A percentile compares a stretch with the other conserved stretches of the same genome.
These are phyloP conservation scores for Tetrapedia diversipes DNA, from an alignment of 2,888 invertebrate species.

Conservation along the genomic window DNA sequence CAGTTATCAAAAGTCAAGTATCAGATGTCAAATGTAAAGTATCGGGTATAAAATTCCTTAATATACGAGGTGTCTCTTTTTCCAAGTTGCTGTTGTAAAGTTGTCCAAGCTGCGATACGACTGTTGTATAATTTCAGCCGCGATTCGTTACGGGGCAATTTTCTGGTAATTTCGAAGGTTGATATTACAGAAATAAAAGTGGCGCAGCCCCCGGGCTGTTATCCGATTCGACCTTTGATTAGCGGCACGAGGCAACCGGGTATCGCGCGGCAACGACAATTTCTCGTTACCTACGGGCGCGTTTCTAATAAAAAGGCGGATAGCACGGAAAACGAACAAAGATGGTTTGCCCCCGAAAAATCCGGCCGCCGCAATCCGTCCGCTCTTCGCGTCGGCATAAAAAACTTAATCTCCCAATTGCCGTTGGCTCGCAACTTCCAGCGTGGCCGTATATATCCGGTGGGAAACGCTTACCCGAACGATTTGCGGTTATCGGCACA, in stretches of 20 bases:
- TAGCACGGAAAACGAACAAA: not conserved
- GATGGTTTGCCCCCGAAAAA: slow-evolving; percentile 7
- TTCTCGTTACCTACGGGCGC: slow-evolving; percentile 3
- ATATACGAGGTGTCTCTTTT: too few species aligned
- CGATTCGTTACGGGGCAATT: too few species aligned
- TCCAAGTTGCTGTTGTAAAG: too few species aligned
- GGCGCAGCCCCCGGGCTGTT: too few species aligned
- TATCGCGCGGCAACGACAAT: not conserved
- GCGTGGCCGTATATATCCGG: slow-evolving; percentile 29
- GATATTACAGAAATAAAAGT: too few species aligned
- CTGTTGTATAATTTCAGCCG: too few species aligned
- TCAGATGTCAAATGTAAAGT: too few species aligned
- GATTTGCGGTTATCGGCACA: slow-evolving; percentile 52
- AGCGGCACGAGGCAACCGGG: not conserved
- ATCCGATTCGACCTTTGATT: not conserved
- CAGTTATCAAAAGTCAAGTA: too few species aligned
- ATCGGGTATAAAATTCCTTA: too few species aligned
- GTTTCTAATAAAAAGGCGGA: slow-evolving; percentile 11
- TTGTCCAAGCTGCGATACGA: too few species aligned
- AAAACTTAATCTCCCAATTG: slow-evolving; percentile 50
- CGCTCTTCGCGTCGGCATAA: slow-evolving; percentile 1
- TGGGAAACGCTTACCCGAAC: slow-evolving; percentile 37
- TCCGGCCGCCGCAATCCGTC: slow-evolving; percentile 18
- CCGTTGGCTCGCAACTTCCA: slow-evolving; percentile 47
- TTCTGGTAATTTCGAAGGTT: too few species aligned